Conservation (phyloP, 2,113 vertebrate species). For the Actenoides lindsayi region DNA sequence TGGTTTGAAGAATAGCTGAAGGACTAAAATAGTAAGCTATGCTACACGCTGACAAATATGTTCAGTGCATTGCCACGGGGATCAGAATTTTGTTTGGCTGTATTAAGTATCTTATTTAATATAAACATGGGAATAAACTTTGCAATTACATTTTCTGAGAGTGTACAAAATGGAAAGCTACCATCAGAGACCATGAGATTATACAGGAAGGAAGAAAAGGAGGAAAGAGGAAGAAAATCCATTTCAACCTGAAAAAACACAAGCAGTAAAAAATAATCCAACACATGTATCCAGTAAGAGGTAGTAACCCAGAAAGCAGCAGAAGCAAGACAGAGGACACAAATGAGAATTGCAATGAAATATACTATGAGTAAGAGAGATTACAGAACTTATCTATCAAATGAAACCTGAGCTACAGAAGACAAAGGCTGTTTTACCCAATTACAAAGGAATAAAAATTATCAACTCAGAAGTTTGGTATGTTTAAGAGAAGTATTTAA, state of each 20-base stretch:
- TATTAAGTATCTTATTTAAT: conserved; percentile 62
- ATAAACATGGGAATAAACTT: conserved; percentile 43
- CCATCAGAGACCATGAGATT: not conserved
- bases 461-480: not conserved
- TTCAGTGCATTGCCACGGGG: conserved; percentile 32
- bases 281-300: not conserved
- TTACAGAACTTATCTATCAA: not conserved
- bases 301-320: not conserved
- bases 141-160: conserved; percentile 46
- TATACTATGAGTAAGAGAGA: not conserved
- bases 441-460: not conserved
- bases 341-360: not conserved
- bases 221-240: not conserved
- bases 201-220: not conserved
- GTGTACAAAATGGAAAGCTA: not conserved
- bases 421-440: not conserved
- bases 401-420: not conserved
- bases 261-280: not conserved
- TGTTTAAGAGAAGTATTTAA: not conserved
- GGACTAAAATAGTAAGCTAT: conserved; percentile 37
- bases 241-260: not conserved
- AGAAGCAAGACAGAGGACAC: not conserved
- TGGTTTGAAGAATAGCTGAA: conserved; percentile 34
- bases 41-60: not conserved
- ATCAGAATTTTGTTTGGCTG: conserved; percentile 28